Base-by-base conservation (phyloP, 2,888 invertebrate genomes). In the Laspeyria flexula region DNA sequence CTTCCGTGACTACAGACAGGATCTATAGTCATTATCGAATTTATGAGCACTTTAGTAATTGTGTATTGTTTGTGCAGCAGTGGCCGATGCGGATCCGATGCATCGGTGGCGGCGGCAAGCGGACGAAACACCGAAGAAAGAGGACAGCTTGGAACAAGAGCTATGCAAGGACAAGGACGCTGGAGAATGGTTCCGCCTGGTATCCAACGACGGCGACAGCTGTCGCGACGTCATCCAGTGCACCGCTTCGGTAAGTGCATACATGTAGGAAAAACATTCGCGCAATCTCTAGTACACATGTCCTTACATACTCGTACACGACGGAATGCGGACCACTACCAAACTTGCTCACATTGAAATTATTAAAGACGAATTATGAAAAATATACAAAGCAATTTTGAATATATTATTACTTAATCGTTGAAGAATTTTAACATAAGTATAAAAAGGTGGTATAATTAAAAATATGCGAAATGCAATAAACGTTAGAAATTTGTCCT, bases 151-250 rank as follows among this genome's bases (percentile, higher is more conserved):
- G 88, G 97, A 97, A 88, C 95, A 93, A 81, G 97, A 97, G 88
- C 94, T 98, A 72, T 98, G 98, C 93, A 97, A 97, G 93, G 97
- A 97, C 93, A 97, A 97, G 93, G 97, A 97, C 91, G 97, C 98
- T 43, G 97, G 97, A 62, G 98, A 98, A 92, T 98, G 97, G 97
- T 98, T 98, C 94, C 95, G 98, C 79, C 93, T 98, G 81, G 96
- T 96, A 57, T 95, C 96, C 58, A 97, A 97, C 73, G 97, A 97
- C 73, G 97, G 96, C 75, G 97, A 97, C 91, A 96, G 96, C 88
- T 98, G 98, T 88, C 96, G 98, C 86, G 97, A 98, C 93, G 98
- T 98, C 84, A 98, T 98, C 84, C 98, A 98, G 90, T 98, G 98
- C 92, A 98, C 98, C 68, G 96, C 97, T 83, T 97, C 97, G 83